A percentile compares a stretch with the other conserved stretches of the same genome.
Conservation (phyloP, 2,797 vertebrate species). For the Psittacula derbiana region DNA sequence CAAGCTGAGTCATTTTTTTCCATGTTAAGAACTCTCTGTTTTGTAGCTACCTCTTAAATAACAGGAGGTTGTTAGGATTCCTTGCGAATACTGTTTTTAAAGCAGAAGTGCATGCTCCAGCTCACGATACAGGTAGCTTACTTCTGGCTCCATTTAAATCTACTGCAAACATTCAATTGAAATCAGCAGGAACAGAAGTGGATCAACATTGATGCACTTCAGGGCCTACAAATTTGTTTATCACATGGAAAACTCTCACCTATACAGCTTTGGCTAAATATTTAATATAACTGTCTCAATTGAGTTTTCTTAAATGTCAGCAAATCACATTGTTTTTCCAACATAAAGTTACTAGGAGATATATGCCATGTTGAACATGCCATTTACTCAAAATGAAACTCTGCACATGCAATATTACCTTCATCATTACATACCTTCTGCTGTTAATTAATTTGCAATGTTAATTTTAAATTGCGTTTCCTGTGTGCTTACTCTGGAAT, state of each 20-base stretch:
- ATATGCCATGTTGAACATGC: background rate
- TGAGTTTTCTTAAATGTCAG: background rate
- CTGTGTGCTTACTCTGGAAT: background rate
- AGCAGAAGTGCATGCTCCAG: background rate
- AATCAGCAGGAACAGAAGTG: background rate
- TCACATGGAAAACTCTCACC: background rate
- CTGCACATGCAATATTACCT: background rate
- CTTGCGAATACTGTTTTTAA: constrained; percentile 2
- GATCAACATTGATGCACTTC: background rate
- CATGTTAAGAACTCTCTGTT: constrained; percentile 17
- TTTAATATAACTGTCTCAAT: background rate
- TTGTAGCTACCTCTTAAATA: constrained; percentile 1
- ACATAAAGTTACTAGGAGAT: background rate
- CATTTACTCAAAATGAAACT: background rate
- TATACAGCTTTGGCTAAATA: background rate
- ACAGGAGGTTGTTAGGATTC: background rate
- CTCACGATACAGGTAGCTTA: background rate
- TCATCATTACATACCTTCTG: background rate
- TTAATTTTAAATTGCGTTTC: background rate
- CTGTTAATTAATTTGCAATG: background rate
- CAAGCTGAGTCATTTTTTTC: constrained; percentile 23
- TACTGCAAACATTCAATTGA: background rate
- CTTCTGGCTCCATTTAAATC: background rate
- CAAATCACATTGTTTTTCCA: background rate
- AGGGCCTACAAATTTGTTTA: background rate